Conservation (phyloP, 2,888 invertebrate species). For the Philopedon plagiatum region DNA sequence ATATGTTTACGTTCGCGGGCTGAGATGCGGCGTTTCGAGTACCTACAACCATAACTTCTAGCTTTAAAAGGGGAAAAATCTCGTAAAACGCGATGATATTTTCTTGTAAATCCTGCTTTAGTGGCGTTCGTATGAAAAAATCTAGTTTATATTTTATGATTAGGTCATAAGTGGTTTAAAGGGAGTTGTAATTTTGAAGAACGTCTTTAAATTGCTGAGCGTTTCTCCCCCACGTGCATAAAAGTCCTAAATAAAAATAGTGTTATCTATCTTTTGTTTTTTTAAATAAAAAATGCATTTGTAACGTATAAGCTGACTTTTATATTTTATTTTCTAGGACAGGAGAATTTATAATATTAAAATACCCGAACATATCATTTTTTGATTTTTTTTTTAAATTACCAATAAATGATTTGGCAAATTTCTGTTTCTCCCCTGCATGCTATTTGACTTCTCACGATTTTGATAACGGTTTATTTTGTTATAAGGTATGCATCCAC, state of each 20-base stretch:
- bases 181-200: neutral
- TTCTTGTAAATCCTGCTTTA: constrained; percentile 20
- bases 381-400: too few relatives aligned
- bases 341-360: too few relatives aligned
- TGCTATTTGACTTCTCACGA: too few relatives aligned
- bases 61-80: constrained; percentile 13
- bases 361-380: too few relatives aligned
- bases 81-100: constrained; percentile 16
- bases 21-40: constrained; percentile 1
- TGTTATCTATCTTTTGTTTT: too few relatives aligned
- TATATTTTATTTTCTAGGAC: too few relatives aligned
- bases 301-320: too few relatives aligned
- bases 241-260: neutral
- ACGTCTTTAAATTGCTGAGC: neutral
- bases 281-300: too few relatives aligned
- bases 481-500: too few relatives aligned
- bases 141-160: constrained; percentile 15
- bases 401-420: too few relatives aligned
- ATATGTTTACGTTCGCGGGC: constrained; percentile 8
- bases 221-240: neutral
- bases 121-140: constrained; percentile 4
- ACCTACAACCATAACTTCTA: constrained; percentile 8
- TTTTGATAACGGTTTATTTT: too few relatives aligned
- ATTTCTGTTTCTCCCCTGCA: too few relatives aligned
- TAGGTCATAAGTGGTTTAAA: constrained; percentile 13